phyloP scores from a whole-genome alignment of 2,888 invertebrate genomes.

The Phymatocera aterrima region DNA sequence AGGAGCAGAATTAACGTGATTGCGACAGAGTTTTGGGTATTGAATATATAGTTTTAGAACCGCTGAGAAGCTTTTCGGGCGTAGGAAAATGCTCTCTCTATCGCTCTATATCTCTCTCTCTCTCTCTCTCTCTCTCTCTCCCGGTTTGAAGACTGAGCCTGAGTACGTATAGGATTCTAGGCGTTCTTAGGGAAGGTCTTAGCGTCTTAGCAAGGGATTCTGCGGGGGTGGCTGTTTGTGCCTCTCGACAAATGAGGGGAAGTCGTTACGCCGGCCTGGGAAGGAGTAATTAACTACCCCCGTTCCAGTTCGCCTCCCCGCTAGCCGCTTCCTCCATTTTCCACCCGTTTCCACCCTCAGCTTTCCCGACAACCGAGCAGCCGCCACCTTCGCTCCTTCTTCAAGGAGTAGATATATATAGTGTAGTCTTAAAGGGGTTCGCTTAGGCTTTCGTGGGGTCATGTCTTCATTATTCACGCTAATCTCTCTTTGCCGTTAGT shows the following conservation, averaged over 20 bases:
- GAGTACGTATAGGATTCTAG: conserved; percentile 20
- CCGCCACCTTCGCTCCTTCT: conserved; percentile 50
- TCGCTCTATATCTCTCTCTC: neutral
- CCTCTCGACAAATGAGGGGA: conserved; percentile 73
- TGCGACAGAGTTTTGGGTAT: neutral
- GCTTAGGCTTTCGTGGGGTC: conserved; percentile 70
- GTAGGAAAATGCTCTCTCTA: conserved; percentile 13
- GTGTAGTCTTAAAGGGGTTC: conserved; percentile 65
- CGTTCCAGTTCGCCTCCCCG: conserved; percentile 47
- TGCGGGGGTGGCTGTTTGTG: conserved; percentile 68
- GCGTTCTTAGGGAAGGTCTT: conserved; percentile 41
- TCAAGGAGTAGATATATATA: conserved; percentile 47
- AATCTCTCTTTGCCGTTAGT: conserved; percentile 65
- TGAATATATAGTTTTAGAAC: neutral
- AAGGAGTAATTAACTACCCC: conserved; percentile 68
- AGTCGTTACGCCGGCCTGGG: conserved; percentile 69
- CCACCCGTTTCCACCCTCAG: conserved; percentile 54
- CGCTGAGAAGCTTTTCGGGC: conserved; percentile 1
- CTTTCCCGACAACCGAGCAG: conserved; percentile 12
- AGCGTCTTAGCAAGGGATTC: conserved; percentile 55
- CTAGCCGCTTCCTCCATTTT: conserved; percentile 61
- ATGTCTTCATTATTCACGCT: conserved; percentile 73
- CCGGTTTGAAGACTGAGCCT: no score
- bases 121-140: neutral
- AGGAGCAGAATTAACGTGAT: conserved; percentile 2